Conservation (phyloP, 1,140 invertebrate species). For the Bombyx mori region ASM3026992v2 NC_085118.1:9700001-9700500, state of each 20-base stretch:
- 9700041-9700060: constrained; percentile 72
- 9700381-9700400: constrained; percentile 85
- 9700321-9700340: constrained; percentile 86
- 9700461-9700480: constrained; percentile 86
- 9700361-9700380: constrained; percentile 85
- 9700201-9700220: constrained; percentile 73
- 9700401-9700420: constrained; percentile 90
- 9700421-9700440: constrained; percentile 87
- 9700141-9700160: constrained; percentile 74
- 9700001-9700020: constrained; percentile 81
- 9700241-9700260: constrained; percentile 80
- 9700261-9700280: constrained; percentile 83
- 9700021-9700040: constrained; percentile 80
- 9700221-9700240: constrained; percentile 82
- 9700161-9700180: constrained; percentile 76
- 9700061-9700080: constrained; percentile 80
- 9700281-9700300: constrained; percentile 77
- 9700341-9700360: constrained; percentile 82
- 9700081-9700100: constrained; percentile 77
- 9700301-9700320: constrained; percentile 82
- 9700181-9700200: constrained; percentile 74
- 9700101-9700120: constrained; percentile 81
- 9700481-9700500: constrained; percentile 83
- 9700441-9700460: constrained; percentile 87
- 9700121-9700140: constrained; percentile 72